These are phyloP conservation scores for Drosophila nr. perissopoda DNA, from an alignment of 2,888 invertebrate genomes.

Conservation along the genomic window DNA sequence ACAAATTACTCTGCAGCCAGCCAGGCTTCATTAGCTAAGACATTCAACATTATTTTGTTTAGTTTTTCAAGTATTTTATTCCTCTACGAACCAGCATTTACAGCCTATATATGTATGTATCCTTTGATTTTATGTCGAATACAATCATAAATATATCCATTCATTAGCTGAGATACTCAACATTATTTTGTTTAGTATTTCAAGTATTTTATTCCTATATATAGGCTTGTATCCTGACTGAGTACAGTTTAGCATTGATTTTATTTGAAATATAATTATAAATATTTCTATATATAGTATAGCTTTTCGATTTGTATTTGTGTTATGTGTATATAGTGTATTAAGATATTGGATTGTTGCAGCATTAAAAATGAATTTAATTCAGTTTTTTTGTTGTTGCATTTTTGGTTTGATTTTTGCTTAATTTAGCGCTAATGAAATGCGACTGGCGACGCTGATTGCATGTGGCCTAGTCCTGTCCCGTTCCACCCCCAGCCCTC, in stretches of 20 bases:
- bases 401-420: constrained; percentile 67
- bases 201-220: too few species aligned
- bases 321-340: not conserved
- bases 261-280: not conserved
- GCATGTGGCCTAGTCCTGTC: constrained; percentile 69
- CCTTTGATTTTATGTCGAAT: not conserved
- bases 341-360: not conserved
- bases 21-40: constrained; percentile 9
- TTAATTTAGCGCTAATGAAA: constrained; percentile 77
- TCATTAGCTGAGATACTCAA: too few species aligned
- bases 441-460: constrained; percentile 69
- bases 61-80: not conserved
- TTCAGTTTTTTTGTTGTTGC: constrained; percentile 14
- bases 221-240: not conserved
- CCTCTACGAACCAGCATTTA: not conserved
- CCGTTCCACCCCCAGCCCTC: not conserved
- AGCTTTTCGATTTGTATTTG: not conserved
- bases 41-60: not conserved
- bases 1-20: constrained; percentile 20
- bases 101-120: not conserved
- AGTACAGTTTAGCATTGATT: not conserved
- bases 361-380: not conserved
- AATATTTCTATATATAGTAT: too few species aligned
- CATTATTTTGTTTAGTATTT: too few species aligned
- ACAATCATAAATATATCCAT: not conserved